Percentiles rank a stretch among this genome's conserved stretches.
phyloP scores from a whole-genome alignment of 2,113 vertebrate species.

The Perccottus glenii region DNA sequence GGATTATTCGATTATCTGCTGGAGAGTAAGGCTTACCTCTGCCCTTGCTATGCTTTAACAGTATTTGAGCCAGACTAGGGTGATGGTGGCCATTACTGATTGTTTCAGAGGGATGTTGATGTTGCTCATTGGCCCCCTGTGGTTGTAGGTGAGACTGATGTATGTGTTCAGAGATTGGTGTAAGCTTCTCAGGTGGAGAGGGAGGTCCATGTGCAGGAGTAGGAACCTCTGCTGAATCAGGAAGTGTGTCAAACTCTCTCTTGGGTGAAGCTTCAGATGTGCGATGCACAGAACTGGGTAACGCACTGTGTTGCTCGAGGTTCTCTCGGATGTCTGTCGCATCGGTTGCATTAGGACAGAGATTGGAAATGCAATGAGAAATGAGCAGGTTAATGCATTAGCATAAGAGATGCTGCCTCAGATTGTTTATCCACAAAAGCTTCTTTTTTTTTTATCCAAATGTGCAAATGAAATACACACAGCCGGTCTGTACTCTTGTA shows the following conservation, averaged over 20 bases:
- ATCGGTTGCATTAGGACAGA: constrained; percentile 57
- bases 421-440: constrained; percentile 74
- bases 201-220: constrained; percentile 29
- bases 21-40: constrained; percentile 57
- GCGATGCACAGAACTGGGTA: constrained; percentile 26
- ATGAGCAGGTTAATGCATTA: constrained; percentile 61
- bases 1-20: constrained; percentile 24
- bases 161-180: constrained; percentile 21
- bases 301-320: constrained; percentile 13
- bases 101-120: constrained; percentile 13
- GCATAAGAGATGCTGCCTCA: constrained; percentile 78
- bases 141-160: constrained; percentile 29
- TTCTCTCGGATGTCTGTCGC: constrained; percentile 27
- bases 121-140: constrained; percentile 23
- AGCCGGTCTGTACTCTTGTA: constrained; percentile 20
- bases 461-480: constrained; percentile 20
- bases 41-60: constrained; percentile 24
- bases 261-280: constrained; percentile 32
- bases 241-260: constrained; percentile 52
- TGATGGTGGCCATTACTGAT: constrained; percentile 14
- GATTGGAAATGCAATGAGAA: constrained; percentile 64
- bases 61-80: constrained; percentile 14
- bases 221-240: constrained; percentile 37
- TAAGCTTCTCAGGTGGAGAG: constrained; percentile 24
- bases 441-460: constrained; percentile 24